A percentile compares a stretch with the other conserved stretches of the same genome.
These are phyloP conservation scores for Crax fasciolata DNA, from an alignment of 2,797 vertebrate species.

Conservation along the genomic window DNA sequence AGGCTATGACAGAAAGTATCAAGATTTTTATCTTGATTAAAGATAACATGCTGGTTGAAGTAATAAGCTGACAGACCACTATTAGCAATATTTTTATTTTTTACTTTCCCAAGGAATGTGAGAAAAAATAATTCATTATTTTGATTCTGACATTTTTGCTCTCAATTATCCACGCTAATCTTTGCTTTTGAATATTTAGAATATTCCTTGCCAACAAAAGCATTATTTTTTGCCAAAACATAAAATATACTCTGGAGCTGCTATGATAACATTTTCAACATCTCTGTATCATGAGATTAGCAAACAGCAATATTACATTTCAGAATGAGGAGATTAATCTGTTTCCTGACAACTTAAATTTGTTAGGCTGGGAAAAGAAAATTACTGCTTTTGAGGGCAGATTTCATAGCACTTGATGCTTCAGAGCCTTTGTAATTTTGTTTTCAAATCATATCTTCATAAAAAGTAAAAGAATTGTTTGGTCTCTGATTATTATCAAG, in stretches of 20 bases:
- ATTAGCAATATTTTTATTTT: slow-evolving; percentile 37
- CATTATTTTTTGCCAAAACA: slow-evolving; percentile 50
- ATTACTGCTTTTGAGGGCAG: slow-evolving; percentile 54
- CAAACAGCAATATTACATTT: slow-evolving; percentile 64
- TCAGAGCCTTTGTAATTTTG: slow-evolving; percentile 36
- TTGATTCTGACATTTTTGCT: slow-evolving; percentile 29
- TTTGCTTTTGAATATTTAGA: slow-evolving; percentile 26
- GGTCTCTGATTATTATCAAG: slow-evolving; percentile 55
- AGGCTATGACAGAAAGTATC: not conserved
- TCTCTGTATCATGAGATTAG: slow-evolving; percentile 49
- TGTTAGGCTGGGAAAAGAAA: slow-evolving; percentile 59
- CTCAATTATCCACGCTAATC: slow-evolving; percentile 15
- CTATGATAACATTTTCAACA: slow-evolving; percentile 54
- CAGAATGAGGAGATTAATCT: slow-evolving; percentile 64
- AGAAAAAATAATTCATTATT: slow-evolving; percentile 38
- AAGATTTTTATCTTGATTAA: not conserved
- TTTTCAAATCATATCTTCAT: slow-evolving; percentile 33
- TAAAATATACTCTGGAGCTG: slow-evolving; percentile 39
- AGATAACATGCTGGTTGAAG: not conserved
- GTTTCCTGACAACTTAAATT: slow-evolving; percentile 69
- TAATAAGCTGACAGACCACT: not conserved
- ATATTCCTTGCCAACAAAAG: slow-evolving; percentile 46
- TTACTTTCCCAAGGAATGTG: not conserved
- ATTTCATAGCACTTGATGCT: slow-evolving; percentile 65
- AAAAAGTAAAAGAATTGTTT: slow-evolving; percentile 53